Base-by-base conservation (phyloP, 1,140 invertebrate genomes). In the Aplysia californica region DNA sequence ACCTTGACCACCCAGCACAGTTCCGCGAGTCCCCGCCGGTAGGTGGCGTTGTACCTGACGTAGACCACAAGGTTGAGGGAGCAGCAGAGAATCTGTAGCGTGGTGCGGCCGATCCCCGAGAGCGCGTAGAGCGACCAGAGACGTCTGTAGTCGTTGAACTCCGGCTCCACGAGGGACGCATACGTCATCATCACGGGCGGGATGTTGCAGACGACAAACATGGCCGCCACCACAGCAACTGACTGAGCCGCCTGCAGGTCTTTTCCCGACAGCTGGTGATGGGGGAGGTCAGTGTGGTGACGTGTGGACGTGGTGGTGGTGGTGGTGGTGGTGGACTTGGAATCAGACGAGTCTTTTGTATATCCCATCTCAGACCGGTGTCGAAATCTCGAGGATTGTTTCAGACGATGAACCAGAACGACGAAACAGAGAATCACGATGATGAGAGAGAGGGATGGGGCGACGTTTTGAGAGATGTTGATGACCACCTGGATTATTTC, bases 361-460 rank as follows among this genome's bases (percentile, higher is more conserved):
- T 3, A 6, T 15, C 15, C 5, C 2, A 15, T 44, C 41, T 35
- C 35, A 29, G 3, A 33, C 2, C 6, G 21, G 2, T 55, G n/a
- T 1, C 68, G 39, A 5, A 26, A 18, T 1, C 23, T 38, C 29
- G 35, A 5, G 1, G n/a, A 2, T 0, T 33, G 41, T 2, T 50
- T 31, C 20, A 76, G 75, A 20, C 41, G 56, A 4, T 35, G 21
- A 38, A 41, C 44, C 20, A 56, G 39, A 21, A 68, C 35, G 41
- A 26, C 26, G n/a, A 39, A 61, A 33, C 65, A 69, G 55, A 76
- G 29, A 50, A 69, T 56, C 39, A 76, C 75, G 56, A 69, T 39
- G 10, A 61, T 20, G 50, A 68, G 75, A 26, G 75, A 41, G 55
- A 69, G 31, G 26, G 55, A 35, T 20, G 75, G 75, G 21, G 70